Evolutionary conservation across 2,797 vertebrate genomes (phyloP).

Genomic region (Aldrovandia affinis): DNA sequence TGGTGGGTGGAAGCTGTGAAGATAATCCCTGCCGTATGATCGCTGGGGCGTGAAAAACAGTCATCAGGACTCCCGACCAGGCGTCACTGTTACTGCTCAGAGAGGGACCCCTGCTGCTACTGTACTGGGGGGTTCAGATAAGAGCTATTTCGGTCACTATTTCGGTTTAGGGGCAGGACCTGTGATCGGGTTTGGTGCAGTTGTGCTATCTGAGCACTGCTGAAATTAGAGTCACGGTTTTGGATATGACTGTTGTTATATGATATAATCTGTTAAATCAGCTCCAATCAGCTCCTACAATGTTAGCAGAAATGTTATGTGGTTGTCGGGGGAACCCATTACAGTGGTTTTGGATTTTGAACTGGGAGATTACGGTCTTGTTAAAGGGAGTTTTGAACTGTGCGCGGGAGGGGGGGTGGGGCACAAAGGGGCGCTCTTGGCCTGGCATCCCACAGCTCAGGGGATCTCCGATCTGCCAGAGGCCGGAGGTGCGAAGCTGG

Average conservation of each 20-base stretch:
- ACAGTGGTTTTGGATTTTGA: constrained; percentile 20
- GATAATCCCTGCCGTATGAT: background rate
- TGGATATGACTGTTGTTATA: background rate
- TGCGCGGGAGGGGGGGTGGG: background rate
- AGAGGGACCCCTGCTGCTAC: background rate
- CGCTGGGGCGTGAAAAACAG: constrained; percentile 4
- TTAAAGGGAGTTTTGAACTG: constrained; percentile 1
- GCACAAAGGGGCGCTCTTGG: constrained; percentile 8
- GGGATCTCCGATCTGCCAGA: constrained; percentile 34
- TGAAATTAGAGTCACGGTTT: background rate
- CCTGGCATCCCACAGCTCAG: background rate
- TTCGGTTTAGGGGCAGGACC: background rate
- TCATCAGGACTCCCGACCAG: background rate
- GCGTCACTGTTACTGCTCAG: background rate
- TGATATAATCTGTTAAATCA: background rate
- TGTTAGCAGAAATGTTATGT: constrained; percentile 1
- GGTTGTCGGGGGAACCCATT: background rate
- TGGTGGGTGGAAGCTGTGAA: background rate
- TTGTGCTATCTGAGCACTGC: background rate
- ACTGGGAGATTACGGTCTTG: constrained; percentile 17
- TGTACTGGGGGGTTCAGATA: background rate
- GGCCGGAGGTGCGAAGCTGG: constrained; percentile 18
- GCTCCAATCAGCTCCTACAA: no score
- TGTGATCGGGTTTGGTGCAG: background rate
- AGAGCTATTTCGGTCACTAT: background rate